Evolutionary conservation across 2,113 vertebrate genomes (phyloP).

Genomic region (Hypocryptadius cinnamomeus): DNA sequence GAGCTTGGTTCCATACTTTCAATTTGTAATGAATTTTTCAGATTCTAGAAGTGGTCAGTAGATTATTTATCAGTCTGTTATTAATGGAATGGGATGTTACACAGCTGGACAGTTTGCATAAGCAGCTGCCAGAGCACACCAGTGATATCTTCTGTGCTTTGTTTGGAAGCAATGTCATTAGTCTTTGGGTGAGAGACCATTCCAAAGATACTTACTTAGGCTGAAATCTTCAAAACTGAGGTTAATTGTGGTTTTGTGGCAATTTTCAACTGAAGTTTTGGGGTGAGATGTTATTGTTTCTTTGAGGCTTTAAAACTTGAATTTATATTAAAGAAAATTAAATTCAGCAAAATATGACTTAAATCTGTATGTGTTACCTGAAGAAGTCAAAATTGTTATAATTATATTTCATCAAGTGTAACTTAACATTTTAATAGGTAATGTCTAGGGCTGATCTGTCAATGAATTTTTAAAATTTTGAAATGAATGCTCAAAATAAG

Average conservation of each 20-base stretch:
- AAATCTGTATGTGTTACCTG: slow-evolving; percentile 41
- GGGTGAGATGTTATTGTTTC: background rate
- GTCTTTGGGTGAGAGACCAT: background rate
- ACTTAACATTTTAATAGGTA: slow-evolving; percentile 57
- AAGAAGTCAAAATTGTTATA: slow-evolving; percentile 57
- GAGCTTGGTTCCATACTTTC: background rate
- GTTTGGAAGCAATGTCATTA: background rate
- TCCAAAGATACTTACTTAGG: background rate
- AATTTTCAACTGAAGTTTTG: slow-evolving; percentile 37
- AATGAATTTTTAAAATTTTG: slow-evolving; percentile 43
- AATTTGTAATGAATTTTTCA: background rate
- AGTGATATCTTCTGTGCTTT: background rate
- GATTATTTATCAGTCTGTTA: background rate
- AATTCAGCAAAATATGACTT: slow-evolving; percentile 40
- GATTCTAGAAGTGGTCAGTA: background rate
- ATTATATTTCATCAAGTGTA: slow-evolving; percentile 60
- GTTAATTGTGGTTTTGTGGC: background rate
- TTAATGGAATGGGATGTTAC: background rate
- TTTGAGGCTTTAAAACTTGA: slow-evolving; percentile 36
- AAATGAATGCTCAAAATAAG: slow-evolving; percentile 65
- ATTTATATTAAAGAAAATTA: slow-evolving; percentile 45
- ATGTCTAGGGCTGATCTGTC: slow-evolving; percentile 49
- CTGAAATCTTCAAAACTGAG: background rate
- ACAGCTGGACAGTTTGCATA: background rate
- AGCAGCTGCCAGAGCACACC: background rate